Conservation (phyloP, 2,797 vertebrate species). For the Poecilia velifera region DNA sequence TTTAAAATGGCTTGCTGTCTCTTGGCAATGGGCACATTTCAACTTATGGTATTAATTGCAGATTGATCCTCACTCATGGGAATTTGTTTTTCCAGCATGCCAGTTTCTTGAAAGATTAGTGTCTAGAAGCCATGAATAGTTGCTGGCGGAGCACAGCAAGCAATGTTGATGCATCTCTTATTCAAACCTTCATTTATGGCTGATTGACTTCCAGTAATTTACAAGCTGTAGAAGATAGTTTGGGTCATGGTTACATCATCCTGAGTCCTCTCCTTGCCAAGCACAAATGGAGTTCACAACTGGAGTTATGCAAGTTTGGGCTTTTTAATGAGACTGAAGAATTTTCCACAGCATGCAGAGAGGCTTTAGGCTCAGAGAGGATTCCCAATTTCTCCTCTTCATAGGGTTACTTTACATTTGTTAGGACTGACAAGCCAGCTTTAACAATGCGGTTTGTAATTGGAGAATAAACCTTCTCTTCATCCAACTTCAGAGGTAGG, state of each 20-base stretch:
- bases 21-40: conserved; percentile 5
- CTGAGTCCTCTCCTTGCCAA: conserved; percentile 34
- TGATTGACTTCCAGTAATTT: conserved; percentile 5
- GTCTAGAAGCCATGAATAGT: not conserved
- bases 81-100: conserved; percentile 2
- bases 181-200: not conserved
- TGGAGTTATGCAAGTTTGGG: conserved; percentile 11
- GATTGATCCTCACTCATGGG: not conserved
- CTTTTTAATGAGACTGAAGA: conserved; percentile 3
- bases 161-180: conserved; percentile 11
- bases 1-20: conserved; percentile 7
- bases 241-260: not conserved
- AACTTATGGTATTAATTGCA: not conserved
- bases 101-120: not conserved
- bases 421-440: conserved; percentile 38
- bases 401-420: conserved; percentile 19
- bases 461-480: conserved; percentile 44
- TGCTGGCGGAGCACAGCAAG: not conserved
- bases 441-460: conserved; percentile 29
- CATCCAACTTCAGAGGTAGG: conserved; percentile 50
- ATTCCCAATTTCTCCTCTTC: not conserved
- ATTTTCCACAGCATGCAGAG: conserved; percentile 35
- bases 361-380: conserved; percentile 20
- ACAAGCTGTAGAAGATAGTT: not conserved
- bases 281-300: not conserved